These are phyloP conservation scores for Nomada ruficornis DNA, from an alignment of 2,888 invertebrate genomes.

Conservation along the genomic window DNA sequence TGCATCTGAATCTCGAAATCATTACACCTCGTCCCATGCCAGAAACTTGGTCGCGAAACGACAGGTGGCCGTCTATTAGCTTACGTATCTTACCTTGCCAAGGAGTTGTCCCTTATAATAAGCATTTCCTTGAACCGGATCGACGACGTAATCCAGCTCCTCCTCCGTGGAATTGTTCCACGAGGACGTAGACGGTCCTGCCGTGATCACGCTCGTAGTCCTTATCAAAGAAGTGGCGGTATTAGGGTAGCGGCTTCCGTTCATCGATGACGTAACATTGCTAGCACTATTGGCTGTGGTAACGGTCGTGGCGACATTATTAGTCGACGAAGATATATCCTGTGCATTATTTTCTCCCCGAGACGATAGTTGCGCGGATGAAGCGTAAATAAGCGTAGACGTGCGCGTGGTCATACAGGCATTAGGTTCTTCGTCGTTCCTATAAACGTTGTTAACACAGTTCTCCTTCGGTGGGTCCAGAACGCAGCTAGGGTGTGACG, in stretches of 20 bases:
- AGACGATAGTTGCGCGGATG: slow-evolving; percentile 53
- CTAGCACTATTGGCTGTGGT: slow-evolving; percentile 39
- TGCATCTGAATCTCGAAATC: too few species aligned
- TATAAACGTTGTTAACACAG: slow-evolving; percentile 27
- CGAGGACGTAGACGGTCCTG: slow-evolving; percentile 72
- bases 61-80: slow-evolving; percentile 3
- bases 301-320: slow-evolving; percentile 27
- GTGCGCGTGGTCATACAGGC: slow-evolving; percentile 62
- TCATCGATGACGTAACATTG: slow-evolving; percentile 55
- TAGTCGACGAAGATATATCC: slow-evolving; percentile 56
- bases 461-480: slow-evolving; percentile 41
- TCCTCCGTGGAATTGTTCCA: slow-evolving; percentile 75
- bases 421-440: slow-evolving; percentile 58
- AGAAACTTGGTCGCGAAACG: background rate
- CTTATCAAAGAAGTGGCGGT: slow-evolving; percentile 54
- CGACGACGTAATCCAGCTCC: slow-evolving; percentile 79
- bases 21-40: too few species aligned
- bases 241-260: slow-evolving; percentile 56
- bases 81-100: slow-evolving; percentile 75
- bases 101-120: slow-evolving; percentile 80
- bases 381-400: slow-evolving; percentile 63
- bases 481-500: slow-evolving; percentile 44
- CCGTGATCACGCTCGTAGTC: slow-evolving; percentile 55
- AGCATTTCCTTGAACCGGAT: slow-evolving; percentile 80
- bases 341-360: slow-evolving; percentile 51